Percentiles rank a stretch among this genome's conserved stretches.
These are phyloP conservation scores for Atrichornis clamosus DNA, from an alignment of 2,113 vertebrate species.

Conservation along the genomic window DNA sequence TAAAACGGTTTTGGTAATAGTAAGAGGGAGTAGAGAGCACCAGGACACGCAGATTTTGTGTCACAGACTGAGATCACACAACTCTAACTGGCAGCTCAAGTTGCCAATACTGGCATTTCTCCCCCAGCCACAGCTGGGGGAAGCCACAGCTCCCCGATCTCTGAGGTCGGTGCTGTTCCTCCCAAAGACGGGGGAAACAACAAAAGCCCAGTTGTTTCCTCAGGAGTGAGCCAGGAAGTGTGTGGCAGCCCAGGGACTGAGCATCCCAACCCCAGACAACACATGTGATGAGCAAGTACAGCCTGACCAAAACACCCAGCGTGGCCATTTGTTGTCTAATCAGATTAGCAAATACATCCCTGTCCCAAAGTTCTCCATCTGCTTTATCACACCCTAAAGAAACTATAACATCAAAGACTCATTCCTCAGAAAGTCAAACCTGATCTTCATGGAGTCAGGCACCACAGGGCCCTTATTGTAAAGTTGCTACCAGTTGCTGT, in stretches of 20 bases:
- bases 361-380: neutral
- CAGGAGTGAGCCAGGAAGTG: constrained; percentile 23
- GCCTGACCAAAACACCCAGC: neutral
- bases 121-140: neutral
- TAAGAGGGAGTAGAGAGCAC: neutral
- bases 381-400: neutral
- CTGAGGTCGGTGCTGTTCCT: neutral
- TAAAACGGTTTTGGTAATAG: neutral
- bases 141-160: neutral
- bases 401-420: neutral
- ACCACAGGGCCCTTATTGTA: neutral
- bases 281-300: neutral
- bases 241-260: neutral
- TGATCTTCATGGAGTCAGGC: neutral
- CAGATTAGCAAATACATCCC: neutral
- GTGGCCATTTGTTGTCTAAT: neutral
- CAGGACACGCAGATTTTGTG: neutral
- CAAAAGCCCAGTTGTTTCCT: constrained; percentile 60
- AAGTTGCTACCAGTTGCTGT: neutral
- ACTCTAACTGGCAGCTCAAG: neutral
- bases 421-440: neutral
- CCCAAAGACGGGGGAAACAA: neutral
- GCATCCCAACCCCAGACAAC: constrained; percentile 5
- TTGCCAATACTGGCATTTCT: neutral
- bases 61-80: neutral